Evolutionary conservation across 2,797 vertebrate species (phyloP).

Genomic region (Chanos chanos): DNA sequence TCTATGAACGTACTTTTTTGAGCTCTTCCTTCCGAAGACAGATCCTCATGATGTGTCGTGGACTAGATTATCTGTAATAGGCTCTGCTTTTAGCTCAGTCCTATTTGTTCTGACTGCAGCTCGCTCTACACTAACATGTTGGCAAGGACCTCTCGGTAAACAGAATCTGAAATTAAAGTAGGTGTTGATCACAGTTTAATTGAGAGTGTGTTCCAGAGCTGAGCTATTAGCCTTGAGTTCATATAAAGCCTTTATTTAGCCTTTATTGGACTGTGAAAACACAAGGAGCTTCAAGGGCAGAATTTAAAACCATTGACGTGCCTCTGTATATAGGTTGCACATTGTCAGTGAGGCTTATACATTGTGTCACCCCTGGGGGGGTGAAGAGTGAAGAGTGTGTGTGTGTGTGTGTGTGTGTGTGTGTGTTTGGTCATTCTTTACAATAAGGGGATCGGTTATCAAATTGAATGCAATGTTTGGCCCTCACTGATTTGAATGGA

Average conservation of each 20-base stretch:
- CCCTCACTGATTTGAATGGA: background rate
- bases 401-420: background rate
- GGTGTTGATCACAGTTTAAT: conserved; percentile 46
- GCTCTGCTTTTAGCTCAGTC: background rate
- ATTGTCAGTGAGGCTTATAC: background rate
- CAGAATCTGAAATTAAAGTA: conserved; percentile 58
- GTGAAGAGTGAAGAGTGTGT: no score
- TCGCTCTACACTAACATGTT: conserved; percentile 37
- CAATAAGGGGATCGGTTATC: conserved; percentile 1
- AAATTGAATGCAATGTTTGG: background rate
- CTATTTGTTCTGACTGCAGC: background rate
- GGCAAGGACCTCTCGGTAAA: conserved; percentile 53
- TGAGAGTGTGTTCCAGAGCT: conserved; percentile 23
- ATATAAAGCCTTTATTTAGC: conserved; percentile 32
- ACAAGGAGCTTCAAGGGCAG: background rate
- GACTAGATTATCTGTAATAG: conserved; percentile 38
- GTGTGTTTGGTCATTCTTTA: background rate
- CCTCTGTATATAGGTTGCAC: background rate
- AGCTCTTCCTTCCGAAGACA: background rate
- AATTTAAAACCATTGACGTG: conserved; percentile 17
- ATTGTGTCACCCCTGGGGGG: no score
- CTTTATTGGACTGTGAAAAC: conserved; percentile 38
- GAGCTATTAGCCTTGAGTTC: conserved; percentile 16
- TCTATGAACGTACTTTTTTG: background rate
- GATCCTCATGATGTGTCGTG: conserved; percentile 1